A percentile compares a stretch with the other conserved stretches of the same genome.
Evolutionary conservation across 2,888 invertebrate genomes (phyloP).

Genomic region (Cheilosia pagana): DNA sequence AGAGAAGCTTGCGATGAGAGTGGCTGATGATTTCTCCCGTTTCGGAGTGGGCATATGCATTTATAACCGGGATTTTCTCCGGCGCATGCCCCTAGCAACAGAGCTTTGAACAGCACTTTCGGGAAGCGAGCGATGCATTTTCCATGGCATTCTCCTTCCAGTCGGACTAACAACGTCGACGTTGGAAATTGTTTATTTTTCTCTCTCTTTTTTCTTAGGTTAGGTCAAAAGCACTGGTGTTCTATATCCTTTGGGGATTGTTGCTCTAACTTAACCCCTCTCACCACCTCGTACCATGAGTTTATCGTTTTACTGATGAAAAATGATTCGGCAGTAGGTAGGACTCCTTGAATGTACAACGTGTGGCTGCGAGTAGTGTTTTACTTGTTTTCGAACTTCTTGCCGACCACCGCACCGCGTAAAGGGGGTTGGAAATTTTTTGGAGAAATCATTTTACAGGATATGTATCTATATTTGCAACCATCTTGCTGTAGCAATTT

Average conservation of each 20-base stretch:
- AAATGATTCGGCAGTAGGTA: constrained; percentile 44
- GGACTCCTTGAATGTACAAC: constrained; percentile 37
- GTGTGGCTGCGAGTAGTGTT: constrained; percentile 38
- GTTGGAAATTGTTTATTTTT: constrained; percentile 1
- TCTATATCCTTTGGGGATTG: constrained; percentile 57
- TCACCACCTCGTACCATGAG: not conserved
- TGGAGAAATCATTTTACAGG: constrained; percentile 32
- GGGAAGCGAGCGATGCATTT: constrained; percentile 19
- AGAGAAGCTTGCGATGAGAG: constrained; percentile 2
- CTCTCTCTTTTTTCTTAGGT: constrained; percentile 46
- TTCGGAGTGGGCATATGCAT: constrained; percentile 55
- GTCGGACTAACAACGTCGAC: constrained; percentile 7
- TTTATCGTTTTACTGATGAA: constrained; percentile 41
- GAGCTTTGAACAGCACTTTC: constrained; percentile 27
- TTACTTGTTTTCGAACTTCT: constrained; percentile 27
- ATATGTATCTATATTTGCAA: constrained; percentile 30
- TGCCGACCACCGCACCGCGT: not conserved
- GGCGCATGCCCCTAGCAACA: constrained; percentile 26
- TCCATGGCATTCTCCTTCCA: constrained; percentile 26
- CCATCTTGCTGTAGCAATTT: constrained; percentile 42
- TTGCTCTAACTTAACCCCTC: constrained; percentile 55
- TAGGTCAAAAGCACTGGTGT: constrained; percentile 72
- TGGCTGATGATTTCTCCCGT: constrained; percentile 1
- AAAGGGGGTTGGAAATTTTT: not conserved
- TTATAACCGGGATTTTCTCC: constrained; percentile 33